Conservation (phyloP, 2,797 vertebrate genomes). For the Chelonia mydas region DNA sequence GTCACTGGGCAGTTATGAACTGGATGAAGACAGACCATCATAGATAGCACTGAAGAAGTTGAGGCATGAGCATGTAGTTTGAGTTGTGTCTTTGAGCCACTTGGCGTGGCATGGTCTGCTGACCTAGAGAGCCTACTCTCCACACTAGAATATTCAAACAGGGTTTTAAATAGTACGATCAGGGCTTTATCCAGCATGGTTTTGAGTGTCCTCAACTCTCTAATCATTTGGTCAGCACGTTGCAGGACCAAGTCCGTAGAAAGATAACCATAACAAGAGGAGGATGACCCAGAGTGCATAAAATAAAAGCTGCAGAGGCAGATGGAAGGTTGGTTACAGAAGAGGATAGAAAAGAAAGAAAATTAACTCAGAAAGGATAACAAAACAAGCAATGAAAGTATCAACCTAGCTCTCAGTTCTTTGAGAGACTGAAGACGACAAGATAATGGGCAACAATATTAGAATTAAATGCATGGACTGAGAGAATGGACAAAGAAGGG, state of each 20-base stretch:
- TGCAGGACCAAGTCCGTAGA: neutral
- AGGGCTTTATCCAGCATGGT: neutral
- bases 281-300: neutral
- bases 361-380: neutral
- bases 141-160: neutral
- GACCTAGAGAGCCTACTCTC: neutral
- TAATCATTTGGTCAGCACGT: neutral
- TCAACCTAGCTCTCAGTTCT: neutral
- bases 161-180: neutral
- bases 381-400: neutral
- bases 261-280: neutral
- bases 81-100: fast-evolving
- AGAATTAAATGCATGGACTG: neutral
- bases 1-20: neutral
- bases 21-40: neutral
- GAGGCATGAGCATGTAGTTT: neutral
- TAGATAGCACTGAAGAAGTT: fast-evolving
- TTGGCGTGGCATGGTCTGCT: neutral
- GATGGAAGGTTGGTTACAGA: neutral
- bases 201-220: fast-evolving
- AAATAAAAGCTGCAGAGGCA: neutral
- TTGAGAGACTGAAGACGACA: neutral
- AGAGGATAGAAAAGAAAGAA: neutral
- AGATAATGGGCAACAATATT: neutral
- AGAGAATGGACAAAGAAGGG: neutral